Conservation (phyloP, 1,140 invertebrate genomes). For the Tetramorium simillimum region DNA sequence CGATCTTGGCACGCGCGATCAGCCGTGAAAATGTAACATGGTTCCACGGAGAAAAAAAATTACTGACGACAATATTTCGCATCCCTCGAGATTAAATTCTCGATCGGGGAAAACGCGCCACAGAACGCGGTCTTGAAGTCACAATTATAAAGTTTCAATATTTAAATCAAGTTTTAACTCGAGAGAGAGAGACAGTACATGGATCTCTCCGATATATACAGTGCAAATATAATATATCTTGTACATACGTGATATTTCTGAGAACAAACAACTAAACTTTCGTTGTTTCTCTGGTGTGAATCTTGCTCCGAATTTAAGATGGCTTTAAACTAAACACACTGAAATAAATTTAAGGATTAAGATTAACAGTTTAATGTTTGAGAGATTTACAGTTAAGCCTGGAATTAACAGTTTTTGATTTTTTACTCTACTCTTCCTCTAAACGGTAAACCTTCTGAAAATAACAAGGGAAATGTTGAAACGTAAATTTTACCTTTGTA, state of each 20-base stretch:
- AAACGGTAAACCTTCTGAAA: no score
- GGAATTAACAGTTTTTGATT: neutral
- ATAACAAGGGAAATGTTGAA: conserved; percentile 9
- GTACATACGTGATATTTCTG: neutral
- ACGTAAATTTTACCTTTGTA: conserved; percentile 37
- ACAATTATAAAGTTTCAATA: neutral
- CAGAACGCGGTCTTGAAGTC: neutral
- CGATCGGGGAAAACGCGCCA: no score
- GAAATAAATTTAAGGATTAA: conserved; percentile 6
- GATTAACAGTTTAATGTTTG: neutral
- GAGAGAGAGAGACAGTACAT: no score
- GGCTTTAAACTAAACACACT: neutral
- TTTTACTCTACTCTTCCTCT: neutral
- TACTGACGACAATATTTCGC: neutral
- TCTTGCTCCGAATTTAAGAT: neutral
- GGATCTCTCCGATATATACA: neutral
- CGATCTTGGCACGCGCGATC: conserved; percentile 55
- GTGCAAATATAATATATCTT: neutral
- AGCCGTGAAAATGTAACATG: neutral
- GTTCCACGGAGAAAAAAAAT: neutral
- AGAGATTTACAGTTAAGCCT: neutral
- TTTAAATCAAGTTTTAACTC: neutral
- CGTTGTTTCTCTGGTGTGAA: neutral
- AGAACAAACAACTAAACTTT: neutral
- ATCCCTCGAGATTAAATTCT: neutral